phyloP scores from a whole-genome alignment of 2,888 invertebrate species.

The Lepidocyrtoides sp. region DNA sequence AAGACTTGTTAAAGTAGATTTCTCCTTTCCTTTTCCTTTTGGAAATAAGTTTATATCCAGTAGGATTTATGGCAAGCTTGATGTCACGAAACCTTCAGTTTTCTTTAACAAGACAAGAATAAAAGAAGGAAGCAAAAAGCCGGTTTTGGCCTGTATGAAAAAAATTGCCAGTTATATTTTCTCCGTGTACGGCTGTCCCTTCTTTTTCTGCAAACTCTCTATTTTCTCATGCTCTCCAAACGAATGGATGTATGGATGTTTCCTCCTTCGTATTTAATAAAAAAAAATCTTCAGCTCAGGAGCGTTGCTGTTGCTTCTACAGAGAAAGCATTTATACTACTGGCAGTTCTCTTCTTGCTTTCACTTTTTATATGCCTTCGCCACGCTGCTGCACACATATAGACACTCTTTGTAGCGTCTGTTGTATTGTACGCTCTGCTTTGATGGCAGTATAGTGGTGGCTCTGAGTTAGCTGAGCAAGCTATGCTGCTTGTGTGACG shows the following conservation, averaged over 20 bases:
- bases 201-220: too few relatives aligned
- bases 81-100: conserved; percentile 76
- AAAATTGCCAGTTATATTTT: conserved; percentile 15
- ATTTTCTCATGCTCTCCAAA: neutral
- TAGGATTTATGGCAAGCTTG: conserved; percentile 72
- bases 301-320: conserved; percentile 57
- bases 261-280: conserved; percentile 33
- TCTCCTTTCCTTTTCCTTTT: neutral
- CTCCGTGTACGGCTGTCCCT: conserved; percentile 20
- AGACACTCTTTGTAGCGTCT: too few relatives aligned
- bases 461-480: conserved; percentile 24
- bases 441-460: neutral
- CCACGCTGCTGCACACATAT: neutral
- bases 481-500: neutral
- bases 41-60: conserved; percentile 58
- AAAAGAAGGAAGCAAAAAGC: conserved; percentile 53
- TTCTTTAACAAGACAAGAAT: conserved; percentile 62
- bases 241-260: neutral
- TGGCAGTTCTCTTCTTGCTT: conserved; percentile 67
- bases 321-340: conserved; percentile 72
- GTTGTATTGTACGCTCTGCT: too few relatives aligned
- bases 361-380: conserved; percentile 73
- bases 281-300: neutral
- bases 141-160: conserved; percentile 27
- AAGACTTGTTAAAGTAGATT: conserved; percentile 22